These are phyloP conservation scores for Drosophila mayaguana DNA, from an alignment of 2,888 invertebrate species.

Conservation along the genomic window DNA sequence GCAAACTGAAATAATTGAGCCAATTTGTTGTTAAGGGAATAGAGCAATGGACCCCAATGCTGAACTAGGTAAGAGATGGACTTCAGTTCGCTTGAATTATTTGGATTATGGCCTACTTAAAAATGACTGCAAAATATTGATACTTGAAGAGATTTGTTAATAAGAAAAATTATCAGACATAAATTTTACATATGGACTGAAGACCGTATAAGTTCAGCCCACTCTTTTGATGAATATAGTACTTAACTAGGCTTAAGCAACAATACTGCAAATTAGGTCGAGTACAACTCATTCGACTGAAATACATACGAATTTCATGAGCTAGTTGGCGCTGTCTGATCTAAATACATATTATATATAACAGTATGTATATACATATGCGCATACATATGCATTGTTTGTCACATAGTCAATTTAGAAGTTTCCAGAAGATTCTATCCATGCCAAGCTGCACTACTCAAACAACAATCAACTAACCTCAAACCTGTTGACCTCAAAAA, in stretches of 20 bases:
- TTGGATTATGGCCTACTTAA: conserved; percentile 2
- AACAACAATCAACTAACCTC: too few relatives aligned
- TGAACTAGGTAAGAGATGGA: conserved; percentile 5
- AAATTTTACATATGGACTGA: neutral
- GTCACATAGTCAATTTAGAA: too few relatives aligned
- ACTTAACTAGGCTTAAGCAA: neutral
- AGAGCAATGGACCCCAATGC: conserved; percentile 36
- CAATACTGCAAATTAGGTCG: too few relatives aligned
- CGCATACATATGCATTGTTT: too few relatives aligned
- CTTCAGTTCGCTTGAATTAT: conserved; percentile 2
- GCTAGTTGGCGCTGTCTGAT: too few relatives aligned
- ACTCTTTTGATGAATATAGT: neutral
- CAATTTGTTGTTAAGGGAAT: conserved; percentile 73
- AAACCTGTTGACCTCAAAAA: too few relatives aligned
- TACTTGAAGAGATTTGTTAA: conserved; percentile 11
- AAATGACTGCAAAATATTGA: conserved; percentile 5
- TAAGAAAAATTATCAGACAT: neutral
- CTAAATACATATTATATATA: too few relatives aligned
- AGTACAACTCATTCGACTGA: too few relatives aligned
- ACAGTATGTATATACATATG: too few relatives aligned
- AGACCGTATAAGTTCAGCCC: neutral
- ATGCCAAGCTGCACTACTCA: too few relatives aligned
- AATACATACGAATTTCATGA: neutral
- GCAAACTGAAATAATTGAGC: conserved; percentile 71
- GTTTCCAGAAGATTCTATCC: too few relatives aligned